A percentile compares a stretch with the other conserved stretches of the same genome.
Evolutionary conservation across 2,797 vertebrate species (phyloP).

Genomic region (Pteropus rufus): DNA sequence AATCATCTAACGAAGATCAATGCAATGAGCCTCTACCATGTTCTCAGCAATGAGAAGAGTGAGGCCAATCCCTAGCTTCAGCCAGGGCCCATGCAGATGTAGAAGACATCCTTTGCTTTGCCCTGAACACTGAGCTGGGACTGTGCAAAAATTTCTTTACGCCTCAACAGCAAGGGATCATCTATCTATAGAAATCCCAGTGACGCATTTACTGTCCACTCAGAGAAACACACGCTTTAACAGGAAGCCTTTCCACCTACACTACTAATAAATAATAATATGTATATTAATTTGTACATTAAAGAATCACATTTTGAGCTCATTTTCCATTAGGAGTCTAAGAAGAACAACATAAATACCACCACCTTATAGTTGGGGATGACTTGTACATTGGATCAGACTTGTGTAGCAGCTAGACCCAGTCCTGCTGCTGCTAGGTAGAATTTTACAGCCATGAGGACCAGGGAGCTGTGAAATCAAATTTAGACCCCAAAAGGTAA

Average conservation of each 20-base stretch:
- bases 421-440: neutral
- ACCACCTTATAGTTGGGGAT: neutral
- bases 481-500: neutral
- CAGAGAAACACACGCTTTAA: neutral
- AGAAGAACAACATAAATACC: conserved; percentile 15
- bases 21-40: neutral
- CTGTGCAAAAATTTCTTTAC: no score
- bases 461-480: neutral
- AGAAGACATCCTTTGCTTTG: neutral
- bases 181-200: neutral
- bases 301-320: neutral
- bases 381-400: neutral
- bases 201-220: neutral
- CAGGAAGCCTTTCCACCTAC: neutral
- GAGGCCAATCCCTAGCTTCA: neutral
- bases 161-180: neutral
- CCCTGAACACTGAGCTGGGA: neutral
- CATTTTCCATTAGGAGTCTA: conserved; percentile 25
- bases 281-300: conserved; percentile 27
- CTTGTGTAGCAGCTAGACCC: neutral
- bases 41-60: neutral
- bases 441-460: neutral
- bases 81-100: no score
- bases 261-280: conserved; percentile 27
- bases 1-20: neutral